Base-by-base conservation (phyloP, 1,140 invertebrate genomes). In the Drosophila orosa region DNA sequence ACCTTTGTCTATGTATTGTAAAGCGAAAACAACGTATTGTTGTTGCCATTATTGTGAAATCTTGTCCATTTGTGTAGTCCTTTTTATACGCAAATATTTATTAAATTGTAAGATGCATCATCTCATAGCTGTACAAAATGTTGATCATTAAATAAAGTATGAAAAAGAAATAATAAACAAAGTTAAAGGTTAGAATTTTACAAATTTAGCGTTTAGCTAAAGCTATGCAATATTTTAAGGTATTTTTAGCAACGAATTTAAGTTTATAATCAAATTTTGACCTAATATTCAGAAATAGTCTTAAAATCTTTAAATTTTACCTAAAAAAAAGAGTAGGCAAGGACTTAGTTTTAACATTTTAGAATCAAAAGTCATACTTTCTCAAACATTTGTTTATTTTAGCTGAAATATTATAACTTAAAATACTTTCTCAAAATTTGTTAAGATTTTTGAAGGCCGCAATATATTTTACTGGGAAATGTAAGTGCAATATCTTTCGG, bases 1-100 rank as follows among this genome's bases (percentile, higher is more conserved):
- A 95, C 95, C 29, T 96, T 96, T 83, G 96, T 97, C 54, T 92
- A 92, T 48, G 85, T 80, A 52, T 84, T 92, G 60, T 92, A 80
- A 58, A 24, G 24, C 35, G 27, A 29, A 27, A 48, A 29, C 31
- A 8, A 24, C 31, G 2, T 35, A 5, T 22, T 24, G 50, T 54
- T 24, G 67, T 68, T 72, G 66, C 55, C 80, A 63, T 68, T 65
- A 42, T 73, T 77, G 65, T 83, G 76, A 79, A 83, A 71, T 78
- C 71, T 83, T 78, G 74, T 82, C 79, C 52, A 57, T 66, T 47
- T 78, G 72, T 78, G 54, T 71, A 61, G 62, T 71, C 62, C 71
- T 78, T 60, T 63, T 71, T 62, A 59, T 62, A 59, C 50, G 69
- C 72, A 76, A 58, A 75, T 75, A 66, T 54, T 76, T 59, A 52